Conservation (phyloP, 2,888 invertebrate species). For the Harpalus rubripes region DNA sequence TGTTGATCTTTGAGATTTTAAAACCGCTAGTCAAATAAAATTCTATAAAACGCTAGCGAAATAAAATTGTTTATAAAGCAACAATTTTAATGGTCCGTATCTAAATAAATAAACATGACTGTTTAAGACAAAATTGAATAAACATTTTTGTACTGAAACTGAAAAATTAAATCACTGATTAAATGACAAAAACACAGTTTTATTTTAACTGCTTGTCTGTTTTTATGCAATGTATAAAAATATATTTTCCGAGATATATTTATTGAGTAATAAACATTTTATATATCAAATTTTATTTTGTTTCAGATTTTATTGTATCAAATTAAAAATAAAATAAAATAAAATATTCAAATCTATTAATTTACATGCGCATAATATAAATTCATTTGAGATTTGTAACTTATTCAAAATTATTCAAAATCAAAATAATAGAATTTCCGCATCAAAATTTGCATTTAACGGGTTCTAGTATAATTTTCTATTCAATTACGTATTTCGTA, state of each 20-base stretch:
- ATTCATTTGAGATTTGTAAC: conserved; percentile 45
- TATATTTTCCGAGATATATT: neutral
- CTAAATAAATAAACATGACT: too few species aligned
- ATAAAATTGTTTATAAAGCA: too few species aligned
- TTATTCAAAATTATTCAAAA: conserved; percentile 45
- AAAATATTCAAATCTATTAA: conserved; percentile 37
- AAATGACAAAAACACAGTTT: too few species aligned
- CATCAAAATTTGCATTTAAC: conserved; percentile 47
- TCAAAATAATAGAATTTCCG: conserved; percentile 41
- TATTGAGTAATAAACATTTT: neutral
- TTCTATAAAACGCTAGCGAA: too few species aligned
- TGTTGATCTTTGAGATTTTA: too few species aligned
- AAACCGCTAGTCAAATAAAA: too few species aligned
- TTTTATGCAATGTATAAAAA: too few species aligned
- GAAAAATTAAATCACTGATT: too few species aligned
- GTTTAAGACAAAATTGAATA: too few species aligned
- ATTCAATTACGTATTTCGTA: neutral
- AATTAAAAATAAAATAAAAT: conserved; percentile 7
- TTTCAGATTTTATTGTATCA: neutral
- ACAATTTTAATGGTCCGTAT: too few species aligned
- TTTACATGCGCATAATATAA: conserved; percentile 43
- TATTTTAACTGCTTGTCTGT: too few species aligned
- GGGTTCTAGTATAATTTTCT: conserved; percentile 17
- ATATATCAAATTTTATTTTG: neutral
- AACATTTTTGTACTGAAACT: too few species aligned